A percentile compares a stretch with the other conserved stretches of the same genome.
Evolutionary conservation across 2,113 vertebrate genomes (phyloP).

Genomic region (Falcunculus frontatus): DNA sequence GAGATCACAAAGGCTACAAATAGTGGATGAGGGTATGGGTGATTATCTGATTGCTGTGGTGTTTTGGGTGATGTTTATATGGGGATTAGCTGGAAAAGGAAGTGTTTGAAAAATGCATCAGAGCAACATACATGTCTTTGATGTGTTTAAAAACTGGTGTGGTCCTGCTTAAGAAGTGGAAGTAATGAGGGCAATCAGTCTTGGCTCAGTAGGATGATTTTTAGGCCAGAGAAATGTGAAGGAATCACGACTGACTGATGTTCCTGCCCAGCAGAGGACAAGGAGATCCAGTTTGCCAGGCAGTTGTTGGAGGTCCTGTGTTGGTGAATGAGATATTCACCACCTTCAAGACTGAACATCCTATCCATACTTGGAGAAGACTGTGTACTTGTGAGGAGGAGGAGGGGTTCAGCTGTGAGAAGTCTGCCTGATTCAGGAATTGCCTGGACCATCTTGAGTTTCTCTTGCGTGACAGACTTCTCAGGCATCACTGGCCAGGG

Average conservation of each 20-base stretch:
- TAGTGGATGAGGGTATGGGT: neutral
- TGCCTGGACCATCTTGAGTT: conserved; percentile 32
- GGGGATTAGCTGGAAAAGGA: neutral
- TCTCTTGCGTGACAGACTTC: conserved; percentile 38
- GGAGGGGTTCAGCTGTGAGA: neutral
- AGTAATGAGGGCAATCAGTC: neutral
- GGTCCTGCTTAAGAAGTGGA: neutral
- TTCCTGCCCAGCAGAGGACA: neutral
- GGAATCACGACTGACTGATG: neutral
- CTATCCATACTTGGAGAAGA: neutral
- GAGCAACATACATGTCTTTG: neutral
- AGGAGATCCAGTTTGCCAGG: neutral
- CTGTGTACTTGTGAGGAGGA: neutral
- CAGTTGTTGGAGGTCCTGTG: neutral
- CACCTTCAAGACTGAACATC: neutral
- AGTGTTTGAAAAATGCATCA: neutral
- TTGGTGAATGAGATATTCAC: neutral
- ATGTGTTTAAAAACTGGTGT: neutral
- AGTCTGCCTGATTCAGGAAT: conserved; percentile 15
- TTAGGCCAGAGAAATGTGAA: neutral
- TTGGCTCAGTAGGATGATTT: neutral
- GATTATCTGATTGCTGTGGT: neutral
- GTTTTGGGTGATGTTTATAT: neutral
- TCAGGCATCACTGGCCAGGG: conserved; percentile 46
- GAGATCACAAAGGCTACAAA: neutral